These are phyloP conservation scores for Trachelipus rathkii DNA, from an alignment of 1,140 invertebrate genomes.

Conservation along the genomic window DNA sequence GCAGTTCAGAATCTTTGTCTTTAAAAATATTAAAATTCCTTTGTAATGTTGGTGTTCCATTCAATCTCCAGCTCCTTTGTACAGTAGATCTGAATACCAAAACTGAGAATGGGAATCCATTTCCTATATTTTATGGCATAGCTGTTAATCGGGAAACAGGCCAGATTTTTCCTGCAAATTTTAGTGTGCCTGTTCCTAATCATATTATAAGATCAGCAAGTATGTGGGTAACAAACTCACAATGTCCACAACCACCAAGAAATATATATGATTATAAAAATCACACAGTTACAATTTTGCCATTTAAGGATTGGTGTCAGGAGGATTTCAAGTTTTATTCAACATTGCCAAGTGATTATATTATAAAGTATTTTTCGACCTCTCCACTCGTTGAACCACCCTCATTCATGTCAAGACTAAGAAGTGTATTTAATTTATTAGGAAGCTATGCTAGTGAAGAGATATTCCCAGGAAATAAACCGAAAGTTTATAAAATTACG, in stretches of 20 bases:
- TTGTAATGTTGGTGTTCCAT: constrained; percentile 23
- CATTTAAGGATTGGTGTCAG: constrained; percentile 38
- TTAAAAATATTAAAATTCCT: constrained; percentile 40
- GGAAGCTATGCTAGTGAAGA: constrained; percentile 36
- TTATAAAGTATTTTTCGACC: constrained; percentile 45
- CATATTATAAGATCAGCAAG: constrained; percentile 38
- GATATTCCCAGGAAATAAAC: constrained; percentile 32
- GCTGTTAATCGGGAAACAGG: constrained; percentile 31
- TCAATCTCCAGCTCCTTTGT: constrained; percentile 38
- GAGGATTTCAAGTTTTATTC: constrained; percentile 34
- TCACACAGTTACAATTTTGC: constrained; percentile 36
- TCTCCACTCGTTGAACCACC: constrained; percentile 45
- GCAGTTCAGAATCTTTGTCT: constrained; percentile 37
- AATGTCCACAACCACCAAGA: background rate
- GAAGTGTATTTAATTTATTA: constrained; percentile 42
- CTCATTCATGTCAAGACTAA: constrained; percentile 39
- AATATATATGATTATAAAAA: constrained; percentile 31
- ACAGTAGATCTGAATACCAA: constrained; percentile 39
- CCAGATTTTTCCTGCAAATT: constrained; percentile 35
- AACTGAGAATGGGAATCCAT: constrained; percentile 18
- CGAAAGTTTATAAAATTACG: constrained; percentile 33
- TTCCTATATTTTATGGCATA: constrained; percentile 42
- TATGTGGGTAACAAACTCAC: constrained; percentile 29
- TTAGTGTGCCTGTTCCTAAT: constrained; percentile 36
- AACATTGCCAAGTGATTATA: constrained; percentile 33